Evolutionary conservation across 2,888 invertebrate species (phyloP).

Genomic region (Leucophora obtusa): DNA sequence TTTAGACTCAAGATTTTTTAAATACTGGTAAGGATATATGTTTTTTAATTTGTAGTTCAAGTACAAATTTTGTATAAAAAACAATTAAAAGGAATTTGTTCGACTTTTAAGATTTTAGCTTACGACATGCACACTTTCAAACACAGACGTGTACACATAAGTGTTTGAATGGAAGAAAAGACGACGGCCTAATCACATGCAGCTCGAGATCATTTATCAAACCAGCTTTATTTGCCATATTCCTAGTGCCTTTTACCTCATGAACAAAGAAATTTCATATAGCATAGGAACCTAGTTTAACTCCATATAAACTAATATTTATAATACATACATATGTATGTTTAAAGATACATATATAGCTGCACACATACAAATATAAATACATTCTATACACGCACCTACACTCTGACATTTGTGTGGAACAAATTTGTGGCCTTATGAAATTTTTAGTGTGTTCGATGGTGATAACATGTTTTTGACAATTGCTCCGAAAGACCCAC

Average conservation of each 20-base stretch:
- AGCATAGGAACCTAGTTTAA: neutral
- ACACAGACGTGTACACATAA: neutral
- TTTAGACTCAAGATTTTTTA: too few relatives aligned
- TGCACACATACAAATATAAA: neutral
- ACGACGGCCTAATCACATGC: conserved; percentile 48
- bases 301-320: neutral
- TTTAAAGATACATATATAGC: neutral
- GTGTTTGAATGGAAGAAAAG: conserved; percentile 7
- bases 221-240: conserved; percentile 49
- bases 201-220: conserved; percentile 56
- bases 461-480: conserved; percentile 55
- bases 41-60: too few relatives aligned
- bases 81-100: too few relatives aligned
- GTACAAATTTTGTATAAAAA: too few relatives aligned
- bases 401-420: conserved; percentile 34
- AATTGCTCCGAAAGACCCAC: conserved; percentile 30
- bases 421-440: conserved; percentile 49
- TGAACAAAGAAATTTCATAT: conserved; percentile 7
- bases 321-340: neutral
- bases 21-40: too few relatives aligned
- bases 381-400: conserved; percentile 6
- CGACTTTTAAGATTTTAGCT: too few relatives aligned
- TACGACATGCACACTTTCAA: neutral
- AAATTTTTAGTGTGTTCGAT: conserved; percentile 55
- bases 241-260: conserved; percentile 35